Evolutionary conservation across 2,113 vertebrate species (phyloP).

Genomic region (Salvelinus sp.): DNA sequence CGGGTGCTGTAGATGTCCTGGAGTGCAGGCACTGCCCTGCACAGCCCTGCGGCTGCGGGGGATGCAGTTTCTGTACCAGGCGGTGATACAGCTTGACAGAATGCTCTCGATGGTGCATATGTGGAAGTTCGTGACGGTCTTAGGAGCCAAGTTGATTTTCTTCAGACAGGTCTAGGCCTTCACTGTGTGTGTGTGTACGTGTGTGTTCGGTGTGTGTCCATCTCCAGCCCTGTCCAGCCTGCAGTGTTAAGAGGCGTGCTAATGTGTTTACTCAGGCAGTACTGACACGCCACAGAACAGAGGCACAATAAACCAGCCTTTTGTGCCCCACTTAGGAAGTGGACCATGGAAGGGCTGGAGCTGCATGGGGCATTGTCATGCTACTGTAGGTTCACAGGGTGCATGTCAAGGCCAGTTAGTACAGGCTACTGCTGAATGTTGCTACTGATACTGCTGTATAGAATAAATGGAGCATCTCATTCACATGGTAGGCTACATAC

Average conservation of each 20-base stretch:
- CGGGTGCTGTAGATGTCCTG: too few species aligned
- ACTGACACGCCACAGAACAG: slow-evolving; percentile 60
- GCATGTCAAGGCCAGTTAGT: background rate
- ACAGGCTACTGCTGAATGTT: too few species aligned
- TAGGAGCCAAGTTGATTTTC: too few species aligned
- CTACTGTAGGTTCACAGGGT: slow-evolving; percentile 49
- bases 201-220: background rate
- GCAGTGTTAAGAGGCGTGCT: slow-evolving; percentile 40
- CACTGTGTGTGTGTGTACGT: background rate
- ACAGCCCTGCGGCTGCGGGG: too few species aligned
- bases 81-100: too few species aligned
- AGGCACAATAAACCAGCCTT: slow-evolving; percentile 62
- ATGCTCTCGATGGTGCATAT: too few species aligned
- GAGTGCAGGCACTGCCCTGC: too few species aligned
- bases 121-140: too few species aligned
- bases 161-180: background rate
- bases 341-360: slow-evolving; percentile 52
- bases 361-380: slow-evolving; percentile 59
- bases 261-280: slow-evolving; percentile 62
- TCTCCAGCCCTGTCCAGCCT: background rate
- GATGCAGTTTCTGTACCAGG: too few species aligned
- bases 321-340: slow-evolving; percentile 62
- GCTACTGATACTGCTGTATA: too few species aligned
- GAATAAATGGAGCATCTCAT: too few species aligned
- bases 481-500: too few species aligned